Evolutionary conservation across 2,113 vertebrate genomes (phyloP), one percentile per base, ranked within the genome.

Genomic region (Nannobrachium achirus): DNA sequence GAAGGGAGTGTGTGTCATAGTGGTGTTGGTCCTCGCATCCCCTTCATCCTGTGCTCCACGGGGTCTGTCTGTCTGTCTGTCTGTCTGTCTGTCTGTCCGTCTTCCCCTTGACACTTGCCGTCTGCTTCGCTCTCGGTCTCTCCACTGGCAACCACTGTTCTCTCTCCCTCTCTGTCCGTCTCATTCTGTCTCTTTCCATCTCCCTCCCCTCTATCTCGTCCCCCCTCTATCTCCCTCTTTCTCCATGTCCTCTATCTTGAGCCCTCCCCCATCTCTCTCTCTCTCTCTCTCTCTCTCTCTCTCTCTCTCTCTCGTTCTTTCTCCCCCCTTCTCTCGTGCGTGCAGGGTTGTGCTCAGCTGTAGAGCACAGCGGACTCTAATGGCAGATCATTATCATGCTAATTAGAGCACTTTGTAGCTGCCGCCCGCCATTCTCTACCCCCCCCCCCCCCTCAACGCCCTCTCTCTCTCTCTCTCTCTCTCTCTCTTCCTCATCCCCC

Each of bases 341-440:
- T 33, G 25, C 25, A n/a, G 81, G 79, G 86, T 88, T 89, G 81
- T 76, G 82, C 88, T 88, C 89, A 92, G 91, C 89, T 89, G 88
- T 90, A 86, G 85, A 89, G 88, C 88, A 79, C 82, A 89, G 85
- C 83, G 71, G 83, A 88, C 86, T 86, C 87, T 90, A 92, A 92
- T 91, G 91, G 86, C 91, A 91, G 89, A 91, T 91, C 91, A 88
- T 92, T 92, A 92, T 92, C 91, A 91, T 92, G 89, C 89, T 92
- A 92, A 92, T 92, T 92, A 91, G 88, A 91, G 88, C 91, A 92
- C 91, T 92, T 92, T 92, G 91, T 92, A 91, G 87, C 89, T 89
- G 87, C 88, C 85, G 88, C 87, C 88, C 85, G 83, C 87, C 88
- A 90, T 88, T 88, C 86, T 87, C 83, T 79, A 77, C 78, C 76